These are phyloP conservation scores for Felis chaus DNA, from an alignment of 2,113 vertebrate genomes.

Conservation along the genomic window DNA sequence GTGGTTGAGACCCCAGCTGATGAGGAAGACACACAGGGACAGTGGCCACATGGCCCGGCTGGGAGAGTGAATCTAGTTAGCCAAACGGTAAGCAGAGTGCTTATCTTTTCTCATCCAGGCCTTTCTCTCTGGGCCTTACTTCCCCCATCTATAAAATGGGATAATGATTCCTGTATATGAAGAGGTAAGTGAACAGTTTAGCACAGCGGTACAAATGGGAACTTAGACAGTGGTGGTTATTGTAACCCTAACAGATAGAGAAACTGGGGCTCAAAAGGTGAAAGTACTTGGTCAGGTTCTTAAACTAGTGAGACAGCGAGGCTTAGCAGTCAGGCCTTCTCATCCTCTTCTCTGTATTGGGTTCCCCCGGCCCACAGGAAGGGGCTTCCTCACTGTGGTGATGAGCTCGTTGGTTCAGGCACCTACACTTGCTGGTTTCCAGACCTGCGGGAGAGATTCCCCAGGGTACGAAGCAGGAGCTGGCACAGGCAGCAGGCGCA, in stretches of 20 bases:
- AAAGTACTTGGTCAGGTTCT: neutral
- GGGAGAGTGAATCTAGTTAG: neutral
- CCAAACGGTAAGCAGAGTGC: neutral
- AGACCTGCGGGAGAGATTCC: neutral
- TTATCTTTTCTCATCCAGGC: neutral
- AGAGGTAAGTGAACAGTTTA: neutral
- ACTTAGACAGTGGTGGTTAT: neutral
- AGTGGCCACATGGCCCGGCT: no score
- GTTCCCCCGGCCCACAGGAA: neutral
- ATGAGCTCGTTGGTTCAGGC: neutral
- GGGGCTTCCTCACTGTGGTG: neutral
- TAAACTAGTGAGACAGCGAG: neutral
- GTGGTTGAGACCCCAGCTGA: neutral
- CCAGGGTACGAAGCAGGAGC: neutral
- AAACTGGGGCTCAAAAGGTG: neutral
- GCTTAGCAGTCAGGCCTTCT: neutral
- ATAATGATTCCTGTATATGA: neutral
- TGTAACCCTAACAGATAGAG: neutral
- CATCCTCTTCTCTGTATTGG: neutral
- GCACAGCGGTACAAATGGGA: neutral
- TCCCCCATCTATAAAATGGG: neutral
- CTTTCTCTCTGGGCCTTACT: neutral
- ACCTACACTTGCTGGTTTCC: neutral
- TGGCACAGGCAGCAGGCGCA: neutral
- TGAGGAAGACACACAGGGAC: neutral